Percentiles rank a stretch among this genome's conserved stretches.
Conservation (phyloP, 2,797 vertebrate species). For the Anomalospiza imberbis region DNA sequence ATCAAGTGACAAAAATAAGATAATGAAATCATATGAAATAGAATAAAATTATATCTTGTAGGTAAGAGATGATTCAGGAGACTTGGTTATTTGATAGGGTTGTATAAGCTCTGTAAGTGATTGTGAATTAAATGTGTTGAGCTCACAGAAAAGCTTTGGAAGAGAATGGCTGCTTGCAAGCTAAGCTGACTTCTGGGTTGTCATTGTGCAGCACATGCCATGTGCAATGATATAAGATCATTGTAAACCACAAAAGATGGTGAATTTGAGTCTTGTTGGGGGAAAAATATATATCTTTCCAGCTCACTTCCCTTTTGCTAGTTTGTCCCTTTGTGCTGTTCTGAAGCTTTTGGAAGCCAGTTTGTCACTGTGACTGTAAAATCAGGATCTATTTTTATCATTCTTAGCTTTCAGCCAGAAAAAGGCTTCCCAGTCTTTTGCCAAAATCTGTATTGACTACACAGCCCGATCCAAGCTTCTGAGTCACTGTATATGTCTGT, state of each 20-base stretch:
- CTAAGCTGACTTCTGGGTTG: slow-evolving; percentile 46
- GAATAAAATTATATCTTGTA: slow-evolving; percentile 78
- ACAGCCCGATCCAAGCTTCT: slow-evolving; percentile 1
- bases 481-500: slow-evolving; percentile 36
- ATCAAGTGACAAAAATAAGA: slow-evolving; percentile 79
- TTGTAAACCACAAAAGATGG: slow-evolving; percentile 50
- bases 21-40: slow-evolving; percentile 77
- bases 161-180: slow-evolving; percentile 30
- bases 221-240: slow-evolving; percentile 44
- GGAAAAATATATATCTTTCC: slow-evolving; percentile 31
- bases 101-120: slow-evolving; percentile 53
- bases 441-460: slow-evolving; percentile 39
- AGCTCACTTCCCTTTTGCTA: slow-evolving; percentile 29
- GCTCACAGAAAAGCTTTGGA: slow-evolving; percentile 47
- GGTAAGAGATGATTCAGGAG: slow-evolving; percentile 68
- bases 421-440: slow-evolving; percentile 38
- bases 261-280: slow-evolving; percentile 40
- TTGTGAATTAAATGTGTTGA: slow-evolving; percentile 61
- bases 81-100: slow-evolving; percentile 68
- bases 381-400: slow-evolving; percentile 58
- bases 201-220: slow-evolving; percentile 23
- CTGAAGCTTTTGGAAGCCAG: slow-evolving; percentile 46
- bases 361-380: slow-evolving; percentile 59
- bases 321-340: slow-evolving; percentile 40
- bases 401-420: slow-evolving; percentile 54